Conservation (phyloP, 1,140 invertebrate species). For the Stegodyphus dumicola region DNA sequence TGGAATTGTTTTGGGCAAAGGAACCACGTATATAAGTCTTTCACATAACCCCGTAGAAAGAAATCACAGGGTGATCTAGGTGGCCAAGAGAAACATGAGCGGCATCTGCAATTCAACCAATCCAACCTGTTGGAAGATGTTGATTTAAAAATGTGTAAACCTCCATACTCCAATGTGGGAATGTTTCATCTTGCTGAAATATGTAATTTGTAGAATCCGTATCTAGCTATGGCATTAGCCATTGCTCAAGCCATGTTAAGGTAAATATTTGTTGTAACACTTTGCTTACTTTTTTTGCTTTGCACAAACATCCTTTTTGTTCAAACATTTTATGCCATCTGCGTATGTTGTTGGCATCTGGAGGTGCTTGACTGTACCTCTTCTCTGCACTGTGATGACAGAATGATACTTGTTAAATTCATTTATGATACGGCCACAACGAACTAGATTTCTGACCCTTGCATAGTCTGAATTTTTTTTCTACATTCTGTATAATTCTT, state of each 20-base stretch:
- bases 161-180: not conserved
- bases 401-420: constrained; percentile 5
- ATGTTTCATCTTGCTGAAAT: not conserved
- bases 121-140: not conserved
- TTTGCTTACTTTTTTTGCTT: not conserved
- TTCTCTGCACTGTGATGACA: not conserved
- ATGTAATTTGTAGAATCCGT: not conserved
- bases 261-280: not conserved
- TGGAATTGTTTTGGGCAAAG: not conserved
- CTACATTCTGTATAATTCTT: not conserved
- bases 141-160: not conserved
- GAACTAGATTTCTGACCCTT: not conserved
- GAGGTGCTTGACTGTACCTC: not conserved
- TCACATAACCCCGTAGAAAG: not conserved
- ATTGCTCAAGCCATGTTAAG: not conserved
- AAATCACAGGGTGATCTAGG: not conserved
- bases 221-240: constrained; percentile 8
- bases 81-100: not conserved
- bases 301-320: constrained; percentile 8
- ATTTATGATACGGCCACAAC: not conserved
- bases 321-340: constrained; percentile 3
- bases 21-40: not conserved
- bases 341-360: not conserved
- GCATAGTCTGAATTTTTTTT: not conserved
- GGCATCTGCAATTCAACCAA: not conserved